Evolutionary conservation across 1,140 invertebrate species (phyloP).

Genomic region (Bombus sibiricus): DNA sequence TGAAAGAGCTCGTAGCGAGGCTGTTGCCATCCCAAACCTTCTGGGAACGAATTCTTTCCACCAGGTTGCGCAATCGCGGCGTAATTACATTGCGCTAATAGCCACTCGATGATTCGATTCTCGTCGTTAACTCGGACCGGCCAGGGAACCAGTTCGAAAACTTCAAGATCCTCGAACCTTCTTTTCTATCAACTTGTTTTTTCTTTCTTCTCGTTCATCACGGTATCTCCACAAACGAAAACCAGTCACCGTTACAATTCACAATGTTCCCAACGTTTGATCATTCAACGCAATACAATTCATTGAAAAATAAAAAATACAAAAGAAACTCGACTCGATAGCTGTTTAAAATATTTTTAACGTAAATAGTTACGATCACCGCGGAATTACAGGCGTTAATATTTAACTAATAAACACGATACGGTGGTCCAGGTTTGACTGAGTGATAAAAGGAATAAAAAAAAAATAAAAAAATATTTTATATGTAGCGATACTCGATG

Average conservation of each 20-base stretch:
- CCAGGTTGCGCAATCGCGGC: slow-evolving; percentile 37
- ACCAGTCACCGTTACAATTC: background rate
- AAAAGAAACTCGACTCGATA: background rate
- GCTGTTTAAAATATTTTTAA: background rate
- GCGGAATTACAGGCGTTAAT: background rate
- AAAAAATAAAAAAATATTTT: background rate
- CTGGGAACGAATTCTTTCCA: slow-evolving; percentile 41
- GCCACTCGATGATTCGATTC: slow-evolving; percentile 53
- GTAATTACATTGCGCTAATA: slow-evolving; percentile 51
- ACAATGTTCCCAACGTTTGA: background rate
- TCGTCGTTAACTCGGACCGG: slow-evolving; percentile 42
- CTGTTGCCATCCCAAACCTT: slow-evolving; percentile 10
- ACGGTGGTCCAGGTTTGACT: background rate
- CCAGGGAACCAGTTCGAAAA: slow-evolving; percentile 35
- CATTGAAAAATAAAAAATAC: background rate
- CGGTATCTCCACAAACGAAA: background rate
- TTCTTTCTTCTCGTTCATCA: background rate
- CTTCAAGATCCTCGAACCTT: slow-evolving; percentile 23
- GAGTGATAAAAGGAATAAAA: background rate
- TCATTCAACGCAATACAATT: background rate
- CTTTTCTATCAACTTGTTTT: slow-evolving; percentile 3
- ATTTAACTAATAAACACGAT: background rate
- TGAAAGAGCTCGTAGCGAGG: slow-evolving; percentile 1
- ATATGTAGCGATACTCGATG: background rate
- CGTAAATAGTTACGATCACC: background rate